Base-by-base conservation (phyloP, 1,140 invertebrate species). In the Ectropis grisescens region DNA sequence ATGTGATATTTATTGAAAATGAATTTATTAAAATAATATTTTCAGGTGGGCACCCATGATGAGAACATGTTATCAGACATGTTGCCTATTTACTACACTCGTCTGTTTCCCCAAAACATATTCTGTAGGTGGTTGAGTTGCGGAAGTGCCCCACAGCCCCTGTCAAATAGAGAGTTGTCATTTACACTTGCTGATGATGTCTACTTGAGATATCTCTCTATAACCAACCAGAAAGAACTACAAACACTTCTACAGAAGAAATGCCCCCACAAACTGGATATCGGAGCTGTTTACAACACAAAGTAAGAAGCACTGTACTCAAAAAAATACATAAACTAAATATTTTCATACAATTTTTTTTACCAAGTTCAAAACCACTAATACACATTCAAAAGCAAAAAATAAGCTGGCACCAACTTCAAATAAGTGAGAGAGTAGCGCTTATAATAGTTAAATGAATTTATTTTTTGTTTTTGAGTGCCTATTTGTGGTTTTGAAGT, bases 161-260 rank as follows among this genome's bases (percentile, higher is more conserved):
- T 99, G 65, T 70, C 85, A 7, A 88, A 91, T 41, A 87, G 98
- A 66, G 98, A 99, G 85, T 94, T 99, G 65, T 98, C 96, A 0
- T 99, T 99, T 61, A 99, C 96, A 1, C 69, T 99, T 22, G 85
- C 91, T 38, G 94, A 96, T 61, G 97, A 99, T 75, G 88, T 98
- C 25, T 99, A 99, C 58, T 83, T 98, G 27, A 87, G 98, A 23
- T 99, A 93, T 76, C 88, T 93, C 52, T 96, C 95, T 1, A 99
- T 97, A 58, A 85, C 85, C 31, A 89, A 90, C 58, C 84, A 89
- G 40, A 88, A 91, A 37, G 93, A 97, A 53, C 85, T 99, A 47
- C 88, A 92, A 58, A 87, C 89, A 57, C 90, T 95, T 59, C 84
- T 98, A 19, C 87, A 89, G 41, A 89, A 90, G 57, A 88, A 87